Base-by-base conservation (phyloP, 2,113 vertebrate species). In the Nannobrachium achirus region DNA sequence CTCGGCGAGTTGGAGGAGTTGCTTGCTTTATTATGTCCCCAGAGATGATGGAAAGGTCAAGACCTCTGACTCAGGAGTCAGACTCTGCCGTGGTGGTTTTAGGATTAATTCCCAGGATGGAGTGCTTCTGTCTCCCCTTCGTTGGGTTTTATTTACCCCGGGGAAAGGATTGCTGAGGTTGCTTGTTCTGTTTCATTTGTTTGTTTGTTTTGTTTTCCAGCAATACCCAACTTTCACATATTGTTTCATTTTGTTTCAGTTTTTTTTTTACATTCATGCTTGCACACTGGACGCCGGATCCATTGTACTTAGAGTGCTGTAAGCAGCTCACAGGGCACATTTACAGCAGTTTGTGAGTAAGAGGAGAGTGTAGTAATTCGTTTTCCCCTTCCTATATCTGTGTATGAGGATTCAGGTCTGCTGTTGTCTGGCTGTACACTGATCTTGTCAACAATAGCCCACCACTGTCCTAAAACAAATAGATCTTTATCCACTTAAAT, bases 11-110 rank as follows among this genome's bases (percentile, higher is more conserved):
- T 61, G 44, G 13, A 66, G 13, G 56, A 53, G 51, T 70, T 63
- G 11, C 14, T 51, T 7, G 25, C 25, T 33, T 33, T 33, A 33
- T 33, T 20, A 38, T 76, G 51, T 46, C 51, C 57, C 56, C 20
- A 45, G 15, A 18, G 59, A 8, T 68, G 62, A 39, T 59, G 20
- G 45, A 39, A 67, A 60, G n/a, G 40, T 50, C 50, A 55, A 69
- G n/a, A 40, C 60, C 63, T 49, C 40, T 38, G 50, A 71, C 56
- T 56, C 44, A 61, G 56, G 14, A 56, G 18, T 44, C 57, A 51
- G 50, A 56, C 69, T 20, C n/a, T 63, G 68, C 53, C 45, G 25
- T 55, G 1, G 59, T 56, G 64, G 58, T 57, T 33, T 46, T 16
- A 63, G 58, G 45, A 68, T 63, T 63, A 55, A n/a, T 39, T 49